phyloP scores from a whole-genome alignment of 2,113 vertebrate species.

The Sapajus apella region DNA sequence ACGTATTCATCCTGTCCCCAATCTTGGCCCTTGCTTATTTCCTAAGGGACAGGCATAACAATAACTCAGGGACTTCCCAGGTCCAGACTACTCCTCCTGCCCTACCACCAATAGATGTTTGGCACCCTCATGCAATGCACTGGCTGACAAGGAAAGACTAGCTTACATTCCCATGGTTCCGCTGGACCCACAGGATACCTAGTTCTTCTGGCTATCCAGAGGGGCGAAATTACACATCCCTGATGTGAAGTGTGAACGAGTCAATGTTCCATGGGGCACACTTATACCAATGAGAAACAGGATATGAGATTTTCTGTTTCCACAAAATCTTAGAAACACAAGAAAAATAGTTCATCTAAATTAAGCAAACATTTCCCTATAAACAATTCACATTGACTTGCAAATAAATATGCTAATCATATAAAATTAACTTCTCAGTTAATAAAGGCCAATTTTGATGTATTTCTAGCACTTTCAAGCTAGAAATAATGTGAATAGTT shows the following conservation, averaged over 20 bases:
- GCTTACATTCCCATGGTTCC: background rate
- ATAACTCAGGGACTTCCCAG: background rate
- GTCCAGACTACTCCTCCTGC: background rate
- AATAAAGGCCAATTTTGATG: background rate
- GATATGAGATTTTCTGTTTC: background rate
- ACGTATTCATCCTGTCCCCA: too few relatives aligned
- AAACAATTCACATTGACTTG: background rate
- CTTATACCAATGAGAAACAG: background rate
- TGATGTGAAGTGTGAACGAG: background rate
- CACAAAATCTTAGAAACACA: background rate
- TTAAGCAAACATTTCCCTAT: background rate
- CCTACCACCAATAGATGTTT: background rate
- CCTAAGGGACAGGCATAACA: background rate
- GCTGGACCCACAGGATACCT: background rate
- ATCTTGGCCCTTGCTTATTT: background rate
- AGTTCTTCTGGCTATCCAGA: background rate
- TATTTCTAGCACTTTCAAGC: background rate
- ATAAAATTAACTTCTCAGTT: background rate
- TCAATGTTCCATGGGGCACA: background rate
- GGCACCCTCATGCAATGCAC: background rate
- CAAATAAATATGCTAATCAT: background rate
- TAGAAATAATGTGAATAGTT: background rate
- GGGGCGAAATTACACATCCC: background rate
- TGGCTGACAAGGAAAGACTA: background rate
- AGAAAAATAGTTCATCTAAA: background rate